These are phyloP conservation scores for Thunnus albacares DNA, from an alignment of 2,797 vertebrate species.

Conservation along the genomic window DNA sequence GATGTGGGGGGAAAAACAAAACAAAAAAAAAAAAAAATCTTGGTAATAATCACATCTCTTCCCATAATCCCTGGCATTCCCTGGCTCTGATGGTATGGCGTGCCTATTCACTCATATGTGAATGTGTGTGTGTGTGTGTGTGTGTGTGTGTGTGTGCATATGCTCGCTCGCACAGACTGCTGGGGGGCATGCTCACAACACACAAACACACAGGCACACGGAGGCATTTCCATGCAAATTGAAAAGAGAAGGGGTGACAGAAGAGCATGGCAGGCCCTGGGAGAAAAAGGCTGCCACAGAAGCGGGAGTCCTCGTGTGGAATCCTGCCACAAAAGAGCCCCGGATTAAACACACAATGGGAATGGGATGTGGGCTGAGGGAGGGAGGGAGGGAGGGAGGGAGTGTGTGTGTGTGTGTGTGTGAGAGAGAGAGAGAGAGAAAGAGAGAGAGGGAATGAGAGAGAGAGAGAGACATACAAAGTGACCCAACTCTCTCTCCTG, in stretches of 20 bases:
- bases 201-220: slow-evolving; percentile 67
- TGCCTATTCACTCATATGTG: slow-evolving; percentile 73
- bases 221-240: slow-evolving; percentile 87
- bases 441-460: slow-evolving; percentile 44
- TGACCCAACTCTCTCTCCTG: slow-evolving; percentile 66
- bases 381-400: slow-evolving; percentile 12
- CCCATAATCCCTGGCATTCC: slow-evolving; percentile 86
- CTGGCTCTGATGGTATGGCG: slow-evolving; percentile 82
- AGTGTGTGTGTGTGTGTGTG: slow-evolving; percentile 17
- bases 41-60: slow-evolving; percentile 88
- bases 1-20: slow-evolving; percentile 54
- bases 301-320: slow-evolving; percentile 85
- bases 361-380: slow-evolving; percentile 75
- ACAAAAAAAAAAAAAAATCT: slow-evolving; percentile 66
- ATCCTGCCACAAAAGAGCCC: slow-evolving; percentile 86
- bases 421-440: slow-evolving; percentile 42
- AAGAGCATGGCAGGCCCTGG: slow-evolving; percentile 82
- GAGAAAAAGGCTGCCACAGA: slow-evolving; percentile 83
- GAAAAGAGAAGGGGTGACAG: slow-evolving; percentile 84
- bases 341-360: slow-evolving; percentile 88
- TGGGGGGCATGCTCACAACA: slow-evolving; percentile 79
- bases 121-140: slow-evolving; percentile 30
- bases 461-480: slow-evolving; percentile 49
- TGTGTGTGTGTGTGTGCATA: slow-evolving; percentile 58
- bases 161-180: slow-evolving; percentile 70